A percentile compares a stretch with the other conserved stretches of the same genome.
Conservation (phyloP, 2,797 vertebrate genomes). For the Erithacus rubecula region DNA sequence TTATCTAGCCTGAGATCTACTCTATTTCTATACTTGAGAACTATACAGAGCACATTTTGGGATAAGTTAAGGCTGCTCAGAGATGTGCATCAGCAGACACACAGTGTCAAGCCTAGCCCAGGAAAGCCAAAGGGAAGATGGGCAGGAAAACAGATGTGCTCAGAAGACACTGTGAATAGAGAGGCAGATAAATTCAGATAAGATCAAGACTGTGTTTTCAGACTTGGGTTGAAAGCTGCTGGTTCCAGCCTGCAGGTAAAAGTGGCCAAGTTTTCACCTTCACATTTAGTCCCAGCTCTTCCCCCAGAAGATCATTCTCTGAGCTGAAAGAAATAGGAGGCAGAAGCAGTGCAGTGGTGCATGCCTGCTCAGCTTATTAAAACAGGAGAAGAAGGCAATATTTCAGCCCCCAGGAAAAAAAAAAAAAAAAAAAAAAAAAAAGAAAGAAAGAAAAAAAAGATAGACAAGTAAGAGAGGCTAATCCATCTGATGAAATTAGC, state of each 20-base stretch:
- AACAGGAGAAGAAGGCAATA: conserved; percentile 88
- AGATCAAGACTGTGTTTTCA: not conserved
- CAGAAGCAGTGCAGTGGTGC: conserved; percentile 79
- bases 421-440: conserved; percentile 58
- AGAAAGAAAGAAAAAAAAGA: conserved; percentile 70
- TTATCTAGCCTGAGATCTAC: not conserved
- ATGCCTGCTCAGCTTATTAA: conserved; percentile 93
- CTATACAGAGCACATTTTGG: not conserved
- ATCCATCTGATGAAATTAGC: conserved; percentile 99
- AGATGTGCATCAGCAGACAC: not conserved
- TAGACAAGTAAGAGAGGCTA: conserved; percentile 93
- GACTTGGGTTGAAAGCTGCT: conserved; percentile 30
- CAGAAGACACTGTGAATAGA: not conserved
- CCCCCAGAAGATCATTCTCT: conserved; percentile 84
- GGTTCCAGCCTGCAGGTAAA: conserved; percentile 80
- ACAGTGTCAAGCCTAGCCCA: not conserved
- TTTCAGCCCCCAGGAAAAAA: conserved; percentile 91
- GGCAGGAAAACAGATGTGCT: not conserved
- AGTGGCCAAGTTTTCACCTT: conserved; percentile 88
- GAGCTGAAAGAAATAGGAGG: conserved; percentile 79
- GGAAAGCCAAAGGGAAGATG: not conserved
- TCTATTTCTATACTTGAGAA: not conserved
- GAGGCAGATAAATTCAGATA: not conserved
- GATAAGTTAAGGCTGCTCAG: not conserved
- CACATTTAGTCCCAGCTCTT: conserved; percentile 86